phyloP scores from a whole-genome alignment of 2,113 vertebrate genomes.

The Xyliphius kryptos region DNA sequence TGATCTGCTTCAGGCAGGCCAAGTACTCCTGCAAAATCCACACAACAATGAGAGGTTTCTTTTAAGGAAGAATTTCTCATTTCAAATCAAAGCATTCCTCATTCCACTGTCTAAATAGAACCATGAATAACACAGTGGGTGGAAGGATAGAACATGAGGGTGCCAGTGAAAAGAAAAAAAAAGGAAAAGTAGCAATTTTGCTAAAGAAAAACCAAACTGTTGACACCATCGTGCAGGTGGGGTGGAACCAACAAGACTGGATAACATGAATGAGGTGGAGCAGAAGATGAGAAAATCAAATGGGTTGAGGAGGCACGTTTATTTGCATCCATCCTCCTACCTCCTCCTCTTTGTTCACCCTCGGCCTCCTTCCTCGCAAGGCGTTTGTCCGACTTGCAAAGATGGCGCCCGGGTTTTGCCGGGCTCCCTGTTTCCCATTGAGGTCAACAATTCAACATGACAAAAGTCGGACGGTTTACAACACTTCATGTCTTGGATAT shows the following conservation, averaged over 20 bases:
- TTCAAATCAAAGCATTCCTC: neutral
- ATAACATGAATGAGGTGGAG: constrained; percentile 14
- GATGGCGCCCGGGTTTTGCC: constrained; percentile 82
- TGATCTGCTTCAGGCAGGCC: constrained; percentile 85
- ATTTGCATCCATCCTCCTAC: constrained; percentile 72
- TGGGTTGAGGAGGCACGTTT: constrained; percentile 40
- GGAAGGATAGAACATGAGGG: constrained; percentile 1
- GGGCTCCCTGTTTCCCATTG: constrained; percentile 90
- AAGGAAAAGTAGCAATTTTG: neutral
- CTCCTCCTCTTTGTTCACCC: constrained; percentile 94
- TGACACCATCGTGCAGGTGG: neutral
- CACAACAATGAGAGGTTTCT: too few relatives aligned
- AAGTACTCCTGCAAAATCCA: constrained; percentile 77
- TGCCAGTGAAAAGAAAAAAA: constrained; percentile 13
- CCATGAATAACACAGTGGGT: too few relatives aligned
- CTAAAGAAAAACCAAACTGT: neutral
- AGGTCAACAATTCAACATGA: constrained; percentile 63
- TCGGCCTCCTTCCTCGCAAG: constrained; percentile 79
- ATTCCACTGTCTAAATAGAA: neutral
- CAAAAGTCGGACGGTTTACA: constrained; percentile 40
- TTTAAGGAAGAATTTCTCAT: neutral
- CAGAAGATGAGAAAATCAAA: constrained; percentile 29
- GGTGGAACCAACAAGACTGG: constrained; percentile 38
- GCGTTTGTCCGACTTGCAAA: constrained; percentile 81
- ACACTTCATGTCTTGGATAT: constrained; percentile 4